Evolutionary conservation across 23 tunicate genomes (phyloP).

Genomic region (Clavelina lepadiformis): DNA sequence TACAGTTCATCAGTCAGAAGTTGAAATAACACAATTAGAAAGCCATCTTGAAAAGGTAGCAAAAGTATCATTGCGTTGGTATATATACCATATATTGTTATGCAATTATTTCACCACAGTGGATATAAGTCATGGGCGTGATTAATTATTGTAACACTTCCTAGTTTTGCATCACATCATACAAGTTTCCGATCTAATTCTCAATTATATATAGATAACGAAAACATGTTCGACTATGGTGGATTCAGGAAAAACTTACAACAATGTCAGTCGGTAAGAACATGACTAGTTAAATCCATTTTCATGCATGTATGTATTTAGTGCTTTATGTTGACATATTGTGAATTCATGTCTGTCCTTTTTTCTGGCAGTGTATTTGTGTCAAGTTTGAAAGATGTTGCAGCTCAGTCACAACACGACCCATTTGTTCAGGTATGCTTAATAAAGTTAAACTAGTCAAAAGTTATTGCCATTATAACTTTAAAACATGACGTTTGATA

Average conservation of each 20-base stretch:
- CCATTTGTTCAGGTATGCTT: slow-evolving; percentile 64
- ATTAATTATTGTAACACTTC: too few species aligned
- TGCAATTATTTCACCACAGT: not conserved
- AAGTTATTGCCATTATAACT: not conserved
- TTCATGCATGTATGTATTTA: not conserved
- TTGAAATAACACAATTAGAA: slow-evolving; percentile 44
- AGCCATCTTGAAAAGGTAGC: slow-evolving; percentile 55
- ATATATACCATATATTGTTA: too few species aligned
- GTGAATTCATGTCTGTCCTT: not conserved
- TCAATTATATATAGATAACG: slow-evolving; percentile 1
- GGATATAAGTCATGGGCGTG: too few species aligned
- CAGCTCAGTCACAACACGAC: slow-evolving; percentile 25
- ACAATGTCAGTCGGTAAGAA: slow-evolving; percentile 40
- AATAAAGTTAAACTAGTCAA: not conserved
- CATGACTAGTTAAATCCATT: not conserved
- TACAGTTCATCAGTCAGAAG: slow-evolving; percentile 50
- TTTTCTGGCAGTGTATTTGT: slow-evolving; percentile 46
- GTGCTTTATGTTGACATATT: not conserved
- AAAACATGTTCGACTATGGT: slow-evolving; percentile 35
- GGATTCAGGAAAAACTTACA: slow-evolving; percentile 47
- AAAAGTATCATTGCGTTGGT: too few species aligned
- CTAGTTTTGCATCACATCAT: too few species aligned
- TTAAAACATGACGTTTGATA: too few species aligned
- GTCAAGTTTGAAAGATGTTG: slow-evolving; percentile 45
- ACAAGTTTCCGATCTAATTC: not conserved